phyloP scores from a whole-genome alignment of 2,113 vertebrate species.

The Cnemophilus loriae region DNA sequence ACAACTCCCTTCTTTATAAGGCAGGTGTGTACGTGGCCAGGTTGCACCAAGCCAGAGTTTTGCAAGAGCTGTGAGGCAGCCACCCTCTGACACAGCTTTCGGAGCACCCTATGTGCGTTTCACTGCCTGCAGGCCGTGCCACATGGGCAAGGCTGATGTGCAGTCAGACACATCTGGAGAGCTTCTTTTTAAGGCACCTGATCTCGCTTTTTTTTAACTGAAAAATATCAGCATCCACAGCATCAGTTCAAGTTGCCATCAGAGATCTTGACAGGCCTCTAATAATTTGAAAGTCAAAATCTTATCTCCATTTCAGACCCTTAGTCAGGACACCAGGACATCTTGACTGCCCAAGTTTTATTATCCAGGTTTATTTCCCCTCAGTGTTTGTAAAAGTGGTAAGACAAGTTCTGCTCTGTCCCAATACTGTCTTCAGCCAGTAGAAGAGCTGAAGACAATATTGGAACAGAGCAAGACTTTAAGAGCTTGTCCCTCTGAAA shows the following conservation, averaged over 20 bases:
- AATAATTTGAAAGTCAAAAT: neutral
- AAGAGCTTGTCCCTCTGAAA: neutral
- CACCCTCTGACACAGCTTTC: neutral
- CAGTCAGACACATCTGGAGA: neutral
- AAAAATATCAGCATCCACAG: neutral
- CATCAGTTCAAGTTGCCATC: neutral
- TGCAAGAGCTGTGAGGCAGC: conserved; percentile 25
- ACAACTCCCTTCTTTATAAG: conserved; percentile 35
- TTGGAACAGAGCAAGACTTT: too few relatives aligned
- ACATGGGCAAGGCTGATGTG: neutral
- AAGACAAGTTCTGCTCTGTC: neutral
- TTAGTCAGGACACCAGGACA: neutral
- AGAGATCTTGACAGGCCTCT: neutral
- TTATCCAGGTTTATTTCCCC: neutral
- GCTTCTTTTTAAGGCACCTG: neutral
- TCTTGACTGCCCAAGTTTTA: neutral
- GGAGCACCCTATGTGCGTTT: accelerated
- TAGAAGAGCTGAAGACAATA: too few relatives aligned
- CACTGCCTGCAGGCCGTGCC: neutral
- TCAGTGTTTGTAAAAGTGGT: neutral
- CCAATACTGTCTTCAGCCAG: neutral
- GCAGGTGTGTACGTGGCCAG: neutral
- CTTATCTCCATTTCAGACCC: neutral
- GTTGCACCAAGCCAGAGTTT: neutral
- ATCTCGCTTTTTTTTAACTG: neutral